Percentiles rank a stretch among this genome's conserved stretches.
Conservation (phyloP, 2,888 invertebrate genomes). For the Caenorhabditis becei region DNA sequence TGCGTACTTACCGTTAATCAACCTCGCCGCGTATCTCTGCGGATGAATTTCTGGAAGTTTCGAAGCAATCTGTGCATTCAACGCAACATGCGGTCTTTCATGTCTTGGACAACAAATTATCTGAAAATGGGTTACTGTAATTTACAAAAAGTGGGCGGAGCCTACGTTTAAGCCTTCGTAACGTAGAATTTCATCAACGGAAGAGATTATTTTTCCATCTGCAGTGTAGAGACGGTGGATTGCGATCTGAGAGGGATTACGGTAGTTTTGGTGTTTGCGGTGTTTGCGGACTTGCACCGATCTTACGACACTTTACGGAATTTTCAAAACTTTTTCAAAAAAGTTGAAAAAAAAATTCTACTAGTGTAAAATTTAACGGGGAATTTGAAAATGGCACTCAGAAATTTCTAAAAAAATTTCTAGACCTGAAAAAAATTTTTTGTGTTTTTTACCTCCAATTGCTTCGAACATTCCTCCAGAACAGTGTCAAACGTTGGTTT, state of each 20-base stretch:
- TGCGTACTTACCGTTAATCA: slow-evolving; percentile 1
- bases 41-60: slow-evolving; percentile 65
- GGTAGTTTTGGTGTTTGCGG: not conserved
- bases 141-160: not conserved
- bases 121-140: slow-evolving; percentile 32
- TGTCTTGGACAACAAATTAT: slow-evolving; percentile 78
- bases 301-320: no score
- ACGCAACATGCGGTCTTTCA: slow-evolving; percentile 67
- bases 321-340: no score
- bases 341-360: no score
- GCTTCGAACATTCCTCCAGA: slow-evolving; percentile 66
- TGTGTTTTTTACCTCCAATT: slow-evolving; percentile 12
- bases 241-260: slow-evolving; percentile 59
- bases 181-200: slow-evolving; percentile 71
- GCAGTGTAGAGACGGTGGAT: slow-evolving; percentile 76
- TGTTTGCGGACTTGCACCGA: no score
- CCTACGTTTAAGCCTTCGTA: slow-evolving; percentile 63
- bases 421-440: not conserved
- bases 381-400: not conserved
- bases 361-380: not conserved
- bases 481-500: slow-evolving; percentile 73
- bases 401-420: not conserved
- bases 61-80: slow-evolving; percentile 24
- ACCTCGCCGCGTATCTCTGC: slow-evolving; percentile 57
- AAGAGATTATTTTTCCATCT: slow-evolving; percentile 70